Evolutionary conservation across 1,140 invertebrate genomes (phyloP).

Genomic region (Atta colombica): DNA sequence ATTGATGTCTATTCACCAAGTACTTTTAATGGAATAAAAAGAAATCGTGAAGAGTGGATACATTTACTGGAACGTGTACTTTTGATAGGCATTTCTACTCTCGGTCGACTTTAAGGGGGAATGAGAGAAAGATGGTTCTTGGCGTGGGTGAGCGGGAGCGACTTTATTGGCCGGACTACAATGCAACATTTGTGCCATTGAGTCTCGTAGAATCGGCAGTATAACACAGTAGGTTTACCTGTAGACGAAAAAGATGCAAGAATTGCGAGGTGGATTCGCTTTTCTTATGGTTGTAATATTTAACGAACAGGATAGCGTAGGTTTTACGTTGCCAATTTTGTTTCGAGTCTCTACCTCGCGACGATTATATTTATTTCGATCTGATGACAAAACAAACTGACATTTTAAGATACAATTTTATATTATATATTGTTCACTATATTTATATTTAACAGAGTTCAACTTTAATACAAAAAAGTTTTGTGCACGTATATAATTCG

Average conservation of each 20-base stretch:
- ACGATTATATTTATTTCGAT: not conserved
- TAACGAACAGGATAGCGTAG: not conserved
- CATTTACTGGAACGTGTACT: conserved; percentile 66
- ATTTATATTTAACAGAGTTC: too few species aligned
- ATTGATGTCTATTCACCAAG: not conserved
- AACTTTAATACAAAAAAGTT: too few species aligned
- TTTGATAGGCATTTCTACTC: conserved; percentile 65
- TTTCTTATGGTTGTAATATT: conserved; percentile 46
- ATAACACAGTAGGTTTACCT: conserved; percentile 60
- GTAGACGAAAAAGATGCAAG: conserved; percentile 45
- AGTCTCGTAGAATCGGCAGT: conserved; percentile 57
- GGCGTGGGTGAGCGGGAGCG: conserved; percentile 68
- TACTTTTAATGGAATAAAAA: conserved; percentile 18
- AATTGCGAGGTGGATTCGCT: conserved; percentile 33
- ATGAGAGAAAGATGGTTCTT: conserved; percentile 37
- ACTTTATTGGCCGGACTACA: conserved; percentile 74
- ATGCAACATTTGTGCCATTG: conserved; percentile 67
- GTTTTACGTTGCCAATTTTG: not conserved
- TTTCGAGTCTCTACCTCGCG: not conserved
- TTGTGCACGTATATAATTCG: too few species aligned
- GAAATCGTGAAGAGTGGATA: conserved; percentile 48
- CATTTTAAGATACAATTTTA: too few species aligned
- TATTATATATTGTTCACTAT: too few species aligned
- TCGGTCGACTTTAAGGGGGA: not conserved
- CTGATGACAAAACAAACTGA: not conserved